Evolutionary conservation across 1,140 invertebrate species (phyloP), one percentile per base, ranked within the genome.

Genomic region (Pogonus chalceus): DNA sequence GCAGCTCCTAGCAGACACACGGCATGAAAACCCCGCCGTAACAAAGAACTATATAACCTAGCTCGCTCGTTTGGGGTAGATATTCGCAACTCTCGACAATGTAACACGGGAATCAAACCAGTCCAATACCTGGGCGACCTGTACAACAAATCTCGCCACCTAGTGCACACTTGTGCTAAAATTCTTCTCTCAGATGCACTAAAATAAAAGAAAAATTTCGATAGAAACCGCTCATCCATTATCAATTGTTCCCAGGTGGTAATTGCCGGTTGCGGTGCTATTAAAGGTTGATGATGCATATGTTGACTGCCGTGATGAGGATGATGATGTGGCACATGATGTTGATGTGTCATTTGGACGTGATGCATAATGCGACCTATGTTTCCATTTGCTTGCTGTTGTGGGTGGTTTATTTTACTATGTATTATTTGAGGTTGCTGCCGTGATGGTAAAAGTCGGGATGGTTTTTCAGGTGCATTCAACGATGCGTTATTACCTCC

Each of bases 71-170:
- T 79, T 18, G 76, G 77, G n/a, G 80, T 72, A 63, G 80, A 75
- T 20, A 73, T 72, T 21, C 85, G 76, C 16, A 92, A 74, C 57
- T 93, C 87, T 22, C 87, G 79, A 66, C 88, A 94, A 57, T 88
- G 83, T 10, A 96, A 72, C 1, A 89, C 83, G 0, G 90, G 89
- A 46, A 87, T 75, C 37, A 94, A 73, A 1, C 89, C 88, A 16
- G 79, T 76, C 92, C 92, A 96, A 72, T 85, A 90, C 39, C 82
- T 75, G 0, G 88, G 87, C 35, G 83, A 82, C 20, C 87, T 80
- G 67, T 95, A 95, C 20, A 95, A 72, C 49, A 92, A 76, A 62
- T 92, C 87, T 53, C 89, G 78, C 92, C 92, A 95, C 66, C 81
- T 78, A 55, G 80, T 77, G 71, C 90, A 93, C 26, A 87, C 84